Evolutionary conservation across 2,113 vertebrate species (phyloP).

Genomic region (Xenopus laevis): DNA sequence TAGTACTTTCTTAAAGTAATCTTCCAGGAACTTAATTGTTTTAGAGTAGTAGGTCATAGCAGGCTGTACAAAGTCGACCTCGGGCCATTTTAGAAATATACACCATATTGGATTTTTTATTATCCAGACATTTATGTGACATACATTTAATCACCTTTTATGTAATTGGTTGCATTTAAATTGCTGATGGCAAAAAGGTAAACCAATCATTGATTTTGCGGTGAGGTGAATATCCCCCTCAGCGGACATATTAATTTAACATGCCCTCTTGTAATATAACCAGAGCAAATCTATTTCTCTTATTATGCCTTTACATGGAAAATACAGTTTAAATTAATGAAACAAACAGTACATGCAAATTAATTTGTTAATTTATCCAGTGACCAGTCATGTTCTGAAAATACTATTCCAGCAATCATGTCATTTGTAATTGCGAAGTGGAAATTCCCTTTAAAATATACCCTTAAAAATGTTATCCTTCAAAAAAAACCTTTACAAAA

Average conservation of each 20-base stretch:
- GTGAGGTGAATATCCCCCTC: slow-evolving; percentile 16
- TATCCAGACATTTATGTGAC: slow-evolving; percentile 24
- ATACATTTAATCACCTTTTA: slow-evolving; percentile 32
- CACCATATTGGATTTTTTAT: slow-evolving; percentile 18
- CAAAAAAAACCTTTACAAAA: too few species aligned
- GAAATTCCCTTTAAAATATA: too few species aligned
- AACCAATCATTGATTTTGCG: slow-evolving; percentile 23
- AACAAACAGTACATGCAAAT: background rate
- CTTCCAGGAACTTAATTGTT: slow-evolving; percentile 20
- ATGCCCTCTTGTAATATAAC: slow-evolving; percentile 13
- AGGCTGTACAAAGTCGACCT: slow-evolving; percentile 11
- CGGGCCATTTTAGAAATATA: slow-evolving; percentile 16
- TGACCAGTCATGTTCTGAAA: background rate
- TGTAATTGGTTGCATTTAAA: slow-evolving; percentile 23
- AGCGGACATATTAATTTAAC: slow-evolving; percentile 32
- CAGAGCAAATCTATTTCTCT: slow-evolving; percentile 1
- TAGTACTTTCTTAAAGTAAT: background rate
- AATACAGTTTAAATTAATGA: slow-evolving; percentile 14
- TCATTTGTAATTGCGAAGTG: too few species aligned
- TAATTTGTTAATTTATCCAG: slow-evolving; percentile 9
- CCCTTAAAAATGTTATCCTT: too few species aligned
- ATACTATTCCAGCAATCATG: too few species aligned
- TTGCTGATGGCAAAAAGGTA: slow-evolving; percentile 14
- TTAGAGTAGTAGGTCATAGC: slow-evolving; percentile 21
- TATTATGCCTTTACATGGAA: background rate